A percentile compares a stretch with the other conserved stretches of the same genome.
phyloP scores from a whole-genome alignment of 2,113 vertebrate genomes.

The Apeltes quadracus region DNA sequence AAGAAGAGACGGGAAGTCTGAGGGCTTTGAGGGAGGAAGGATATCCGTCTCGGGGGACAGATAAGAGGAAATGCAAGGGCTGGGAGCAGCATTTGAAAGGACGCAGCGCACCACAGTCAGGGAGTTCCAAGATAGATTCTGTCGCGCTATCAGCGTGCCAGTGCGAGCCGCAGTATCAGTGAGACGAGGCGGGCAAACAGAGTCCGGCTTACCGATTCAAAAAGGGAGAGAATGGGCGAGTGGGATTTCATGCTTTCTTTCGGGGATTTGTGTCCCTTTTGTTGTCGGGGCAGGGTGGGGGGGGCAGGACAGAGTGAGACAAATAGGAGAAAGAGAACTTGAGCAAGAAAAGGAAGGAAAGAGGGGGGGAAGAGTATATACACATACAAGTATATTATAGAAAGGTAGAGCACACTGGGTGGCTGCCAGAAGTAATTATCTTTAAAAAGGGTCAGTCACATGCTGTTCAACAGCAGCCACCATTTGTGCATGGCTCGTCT shows the following conservation, averaged over 20 bases:
- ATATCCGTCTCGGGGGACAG: constrained; percentile 45
- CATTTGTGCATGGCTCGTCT: constrained; percentile 29
- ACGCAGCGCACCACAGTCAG: constrained; percentile 3
- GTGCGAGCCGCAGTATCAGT: constrained; percentile 32
- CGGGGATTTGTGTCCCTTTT: constrained; percentile 31
- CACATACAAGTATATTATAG: constrained; percentile 1
- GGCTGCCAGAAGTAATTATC: constrained; percentile 34
- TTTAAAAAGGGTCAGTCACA: constrained; percentile 48
- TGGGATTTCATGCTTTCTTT: constrained; percentile 36
- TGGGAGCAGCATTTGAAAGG: constrained; percentile 27
- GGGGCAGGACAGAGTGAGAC: background rate
- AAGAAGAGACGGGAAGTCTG: constrained; percentile 20
- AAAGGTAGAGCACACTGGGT: constrained; percentile 1
- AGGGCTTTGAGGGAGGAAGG: constrained; percentile 23
- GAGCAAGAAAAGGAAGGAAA: background rate
- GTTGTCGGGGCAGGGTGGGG: constrained; percentile 8
- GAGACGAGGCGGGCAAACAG: constrained; percentile 8
- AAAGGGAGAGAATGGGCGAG: constrained; percentile 9
- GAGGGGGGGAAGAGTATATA: background rate
- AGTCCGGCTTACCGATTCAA: constrained; percentile 24
- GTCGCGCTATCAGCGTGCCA: constrained; percentile 30
- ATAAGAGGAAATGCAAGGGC: constrained; percentile 36
- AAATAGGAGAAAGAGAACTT: too few species aligned
- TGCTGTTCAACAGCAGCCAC: constrained; percentile 6
- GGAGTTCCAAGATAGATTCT: constrained; percentile 47